Evolutionary conservation across 1,140 invertebrate species (phyloP).

Genomic region (Drosophila murphyi): DNA sequence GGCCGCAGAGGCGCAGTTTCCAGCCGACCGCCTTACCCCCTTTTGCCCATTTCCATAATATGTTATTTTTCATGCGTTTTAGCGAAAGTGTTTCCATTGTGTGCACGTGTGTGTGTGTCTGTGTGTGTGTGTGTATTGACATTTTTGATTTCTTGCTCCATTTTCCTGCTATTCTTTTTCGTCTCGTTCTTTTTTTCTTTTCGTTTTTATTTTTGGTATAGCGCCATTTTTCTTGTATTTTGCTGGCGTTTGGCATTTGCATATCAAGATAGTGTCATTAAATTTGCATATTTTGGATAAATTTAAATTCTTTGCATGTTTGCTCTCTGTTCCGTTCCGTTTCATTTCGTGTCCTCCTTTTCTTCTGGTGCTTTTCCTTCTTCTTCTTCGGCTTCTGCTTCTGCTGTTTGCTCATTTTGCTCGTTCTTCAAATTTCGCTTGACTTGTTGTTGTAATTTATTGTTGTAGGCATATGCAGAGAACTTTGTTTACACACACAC

Average conservation of each 20-base stretch:
- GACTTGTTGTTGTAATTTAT: slow-evolving; percentile 47
- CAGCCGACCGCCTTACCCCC: background rate
- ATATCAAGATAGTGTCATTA: slow-evolving; percentile 77
- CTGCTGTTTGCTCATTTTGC: slow-evolving; percentile 30
- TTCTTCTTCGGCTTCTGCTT: slow-evolving; percentile 19
- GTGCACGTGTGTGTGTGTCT: slow-evolving; percentile 15
- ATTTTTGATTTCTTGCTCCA: slow-evolving; percentile 55
- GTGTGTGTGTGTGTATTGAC: slow-evolving; percentile 44
- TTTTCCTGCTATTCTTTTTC: slow-evolving; percentile 5
- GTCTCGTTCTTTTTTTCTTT: slow-evolving; percentile 2
- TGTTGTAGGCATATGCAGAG: slow-evolving; percentile 38
- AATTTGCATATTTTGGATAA: slow-evolving; percentile 77
- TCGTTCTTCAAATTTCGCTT: slow-evolving; percentile 63
- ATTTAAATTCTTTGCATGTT: slow-evolving; percentile 74
- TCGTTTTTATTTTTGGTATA: slow-evolving; percentile 40
- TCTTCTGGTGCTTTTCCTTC: slow-evolving; percentile 23
- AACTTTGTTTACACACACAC: slow-evolving; percentile 57
- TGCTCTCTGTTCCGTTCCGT: slow-evolving; percentile 38
- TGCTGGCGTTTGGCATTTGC: slow-evolving; percentile 58
- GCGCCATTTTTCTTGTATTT: slow-evolving; percentile 55
- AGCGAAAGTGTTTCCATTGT: slow-evolving; percentile 66
- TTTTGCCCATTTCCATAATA: slow-evolving; percentile 44
- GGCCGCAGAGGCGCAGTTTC: slow-evolving; percentile 57
- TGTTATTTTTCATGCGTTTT: slow-evolving; percentile 73
- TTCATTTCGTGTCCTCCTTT: slow-evolving; percentile 40